These are phyloP conservation scores for Sarotherodon lohbergeri DNA, from an alignment of 2,113 vertebrate species.

Conservation along the genomic window DNA sequence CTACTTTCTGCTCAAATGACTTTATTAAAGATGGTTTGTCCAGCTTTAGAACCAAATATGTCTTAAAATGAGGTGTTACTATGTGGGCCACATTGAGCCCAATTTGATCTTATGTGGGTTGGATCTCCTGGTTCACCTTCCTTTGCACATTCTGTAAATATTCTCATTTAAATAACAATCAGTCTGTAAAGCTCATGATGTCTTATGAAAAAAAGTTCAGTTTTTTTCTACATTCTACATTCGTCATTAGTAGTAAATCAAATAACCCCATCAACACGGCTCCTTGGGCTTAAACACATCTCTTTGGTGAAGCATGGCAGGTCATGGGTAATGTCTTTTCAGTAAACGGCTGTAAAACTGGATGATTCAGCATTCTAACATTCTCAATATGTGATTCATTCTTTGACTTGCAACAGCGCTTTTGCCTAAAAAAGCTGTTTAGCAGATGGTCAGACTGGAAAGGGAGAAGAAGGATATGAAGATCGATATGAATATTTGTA, in stretches of 20 bases:
- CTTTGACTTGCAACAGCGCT: neutral
- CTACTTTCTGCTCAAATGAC: neutral
- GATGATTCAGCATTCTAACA: neutral
- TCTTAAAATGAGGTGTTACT: neutral
- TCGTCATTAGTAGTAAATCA: neutral
- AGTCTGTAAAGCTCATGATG: neutral
- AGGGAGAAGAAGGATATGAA: neutral
- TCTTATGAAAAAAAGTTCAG: neutral
- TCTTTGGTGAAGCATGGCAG: neutral
- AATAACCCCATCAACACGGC: neutral
- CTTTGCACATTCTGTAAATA: neutral
- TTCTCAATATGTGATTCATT: neutral
- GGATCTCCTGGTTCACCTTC: neutral
- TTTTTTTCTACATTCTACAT: neutral
- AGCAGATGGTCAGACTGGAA: neutral
- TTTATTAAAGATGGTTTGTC: neutral
- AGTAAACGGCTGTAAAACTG: neutral
- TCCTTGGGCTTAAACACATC: neutral
- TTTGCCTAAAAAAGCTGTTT: neutral
- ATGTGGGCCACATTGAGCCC: neutral
- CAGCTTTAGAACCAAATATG: neutral
- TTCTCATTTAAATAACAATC: neutral
- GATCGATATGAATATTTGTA: neutral
- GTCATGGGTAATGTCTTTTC: neutral
- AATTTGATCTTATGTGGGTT: neutral